Base-by-base conservation (phyloP, 2,113 vertebrate genomes). In the Gambusia holbrooki region DNA sequence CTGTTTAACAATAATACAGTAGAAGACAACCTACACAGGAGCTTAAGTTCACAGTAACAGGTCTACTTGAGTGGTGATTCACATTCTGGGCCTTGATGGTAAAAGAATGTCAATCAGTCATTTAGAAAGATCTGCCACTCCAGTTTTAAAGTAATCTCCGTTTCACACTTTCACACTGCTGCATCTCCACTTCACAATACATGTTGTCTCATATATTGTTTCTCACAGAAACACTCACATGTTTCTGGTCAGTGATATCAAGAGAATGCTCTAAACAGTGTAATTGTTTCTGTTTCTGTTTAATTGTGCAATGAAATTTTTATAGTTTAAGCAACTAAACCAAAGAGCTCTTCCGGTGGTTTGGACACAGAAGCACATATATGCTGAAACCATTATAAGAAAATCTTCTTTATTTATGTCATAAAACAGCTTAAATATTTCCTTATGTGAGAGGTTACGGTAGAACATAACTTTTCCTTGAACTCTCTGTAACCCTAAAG, bases 401-500 rank as follows among this genome's bases (percentile, higher is more conserved):
- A 29, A n/a, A 27, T 32, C 29, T 66, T 42, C 9, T 54, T 45
- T 25, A 22, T 33, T 62, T 63, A 37, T 77, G 68, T 11, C 71
- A 60, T 35, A 25, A 74, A 74, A 82, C 10, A 65, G 74, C 17
- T 17, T 30, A 48, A 48, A 19, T 48, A 19, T 48, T 48, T 48
- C 17, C 45, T 48, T 48, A 17, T 19, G 45, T 48, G 45, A 48
- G 45, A 48, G 45, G 45, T 42, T 42, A 14, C 40, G 15, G 40
- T 19, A 17, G 17, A 76, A 60, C 48, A 40, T 71, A 71, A 15
- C 28, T 66, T n/a, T 75, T 40, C 62, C 76, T 82, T 84, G 75
- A 90, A 86, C 88, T 84, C 60, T 74, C 37, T 28, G 80, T 88
- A 76, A 91, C 61, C 82, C 71, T 70, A 13, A 40, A 68, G 74